Conservation (phyloP, 2,113 vertebrate species). For the Atrichornis clamosus region DNA sequence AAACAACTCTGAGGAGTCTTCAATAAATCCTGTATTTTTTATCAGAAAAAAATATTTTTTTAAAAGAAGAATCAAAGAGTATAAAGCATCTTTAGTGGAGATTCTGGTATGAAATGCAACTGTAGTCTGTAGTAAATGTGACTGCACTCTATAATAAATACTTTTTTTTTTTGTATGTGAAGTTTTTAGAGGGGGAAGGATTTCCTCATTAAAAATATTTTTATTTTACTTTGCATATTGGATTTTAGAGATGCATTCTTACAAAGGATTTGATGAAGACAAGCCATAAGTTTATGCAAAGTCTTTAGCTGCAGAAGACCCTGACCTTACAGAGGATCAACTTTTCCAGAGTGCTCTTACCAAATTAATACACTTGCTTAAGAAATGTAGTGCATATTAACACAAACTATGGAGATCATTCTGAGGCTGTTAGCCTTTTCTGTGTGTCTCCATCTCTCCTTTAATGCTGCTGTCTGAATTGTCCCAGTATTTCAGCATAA, state of each 20-base stretch:
- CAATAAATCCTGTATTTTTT: neutral
- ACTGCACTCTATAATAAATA: neutral
- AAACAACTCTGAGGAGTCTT: constrained; percentile 9
- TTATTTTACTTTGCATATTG: neutral
- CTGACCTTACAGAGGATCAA: neutral
- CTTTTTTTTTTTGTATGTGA: neutral
- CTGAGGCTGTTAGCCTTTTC: neutral
- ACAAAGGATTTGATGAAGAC: neutral
- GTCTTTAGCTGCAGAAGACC: neutral
- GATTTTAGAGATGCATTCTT: neutral
- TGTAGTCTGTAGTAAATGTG: neutral
- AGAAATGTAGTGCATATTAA: neutral
- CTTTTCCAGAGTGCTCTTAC: neutral
- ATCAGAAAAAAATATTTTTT: neutral
- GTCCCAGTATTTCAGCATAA: neutral
- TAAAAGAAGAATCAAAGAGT: neutral
- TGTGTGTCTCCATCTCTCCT: neutral
- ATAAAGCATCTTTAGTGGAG: neutral
- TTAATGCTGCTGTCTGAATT: neutral
- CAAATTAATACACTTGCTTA: neutral
- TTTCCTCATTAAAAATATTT: neutral
- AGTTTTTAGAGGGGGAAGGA: neutral
- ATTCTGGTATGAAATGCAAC: neutral
- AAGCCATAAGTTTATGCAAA: constrained; percentile 2
- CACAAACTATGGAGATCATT: neutral